Base-by-base conservation (phyloP, 2,888 invertebrate genomes). In the Tiliacea citrago region DNA sequence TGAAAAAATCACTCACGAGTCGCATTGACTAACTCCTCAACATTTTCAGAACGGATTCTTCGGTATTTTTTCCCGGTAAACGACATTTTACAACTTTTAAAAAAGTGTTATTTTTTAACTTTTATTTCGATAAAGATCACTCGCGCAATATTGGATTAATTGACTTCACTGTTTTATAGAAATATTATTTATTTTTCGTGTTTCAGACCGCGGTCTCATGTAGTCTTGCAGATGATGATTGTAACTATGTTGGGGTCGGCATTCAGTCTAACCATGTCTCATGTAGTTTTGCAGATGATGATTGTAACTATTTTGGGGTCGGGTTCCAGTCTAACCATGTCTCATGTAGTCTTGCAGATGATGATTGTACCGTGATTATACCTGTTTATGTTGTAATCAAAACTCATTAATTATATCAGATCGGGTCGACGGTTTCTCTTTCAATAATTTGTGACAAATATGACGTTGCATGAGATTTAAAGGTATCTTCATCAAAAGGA, bases 61-160 rank as follows among this genome's bases (percentile, higher is more conserved):
- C 90, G 89, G 65, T 85, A 95, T 60, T 89, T 91, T 82, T 93
- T 95, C 0, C 95, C 95, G 0, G 90, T 93, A 83, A 94, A 95
- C 77, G 93, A 92, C 95, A 94, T 95, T 74, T 75, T 84, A 42
- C 24, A 42, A 24, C n/a, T 70, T 67, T 47, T 47, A 61, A n/a
- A 49, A 55, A 42, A 73, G 10, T 73, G 63, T 66, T 66, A 39
- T 24, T 3, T 47, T 60, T 71, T 69, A 63, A 62, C 51, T 49
- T 57, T 55, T 51, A 58, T 49, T 66, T 76, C n/a, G 39, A 67
- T 66, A 49, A 62, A 39, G 5, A 35, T 42, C 58, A 53, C 24
- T 68, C 51, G 69, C 78, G 12, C 12, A 29, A 83, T 60, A 53
- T n/a, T 69, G 35, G 39, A 66, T 75, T 77, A 65, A 77, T 8